phyloP scores from a whole-genome alignment of 2,888 invertebrate genomes.

The Muscina levida region DNA sequence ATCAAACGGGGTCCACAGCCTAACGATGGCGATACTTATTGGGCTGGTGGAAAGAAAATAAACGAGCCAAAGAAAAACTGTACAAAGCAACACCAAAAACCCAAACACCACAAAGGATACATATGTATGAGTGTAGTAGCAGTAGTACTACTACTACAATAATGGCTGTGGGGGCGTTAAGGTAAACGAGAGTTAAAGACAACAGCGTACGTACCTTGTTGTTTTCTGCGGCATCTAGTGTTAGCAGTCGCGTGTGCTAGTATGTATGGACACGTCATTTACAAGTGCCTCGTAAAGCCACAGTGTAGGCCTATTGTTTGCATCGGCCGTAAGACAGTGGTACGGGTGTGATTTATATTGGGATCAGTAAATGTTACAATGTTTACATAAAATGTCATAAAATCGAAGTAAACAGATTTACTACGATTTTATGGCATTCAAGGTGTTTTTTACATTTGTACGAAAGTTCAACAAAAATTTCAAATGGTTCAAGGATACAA shows the following conservation, averaged over 20 bases:
- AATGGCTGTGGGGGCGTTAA: neutral
- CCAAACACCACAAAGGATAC: neutral
- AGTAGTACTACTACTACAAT: no score
- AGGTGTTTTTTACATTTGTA: no score
- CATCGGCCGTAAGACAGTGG: neutral
- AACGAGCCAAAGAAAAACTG: slow-evolving; percentile 19
- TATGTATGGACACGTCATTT: slow-evolving; percentile 24
- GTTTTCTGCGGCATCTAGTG: slow-evolving; percentile 13
- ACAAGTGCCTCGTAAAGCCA: slow-evolving; percentile 47
- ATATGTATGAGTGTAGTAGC: no score
- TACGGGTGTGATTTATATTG: no score
- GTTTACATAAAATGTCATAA: no score
- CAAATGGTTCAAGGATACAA: no score
- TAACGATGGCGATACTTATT: neutral
- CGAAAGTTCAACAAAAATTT: no score
- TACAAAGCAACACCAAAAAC: slow-evolving; percentile 31
- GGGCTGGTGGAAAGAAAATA: neutral
- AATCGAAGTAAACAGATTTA: no score
- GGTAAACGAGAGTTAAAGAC: slow-evolving; percentile 25
- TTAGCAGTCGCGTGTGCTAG: neutral
- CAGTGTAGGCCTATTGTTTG: slow-evolving; percentile 44
- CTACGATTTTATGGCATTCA: no score
- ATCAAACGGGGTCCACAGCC: neutral
- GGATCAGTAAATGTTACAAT: no score
- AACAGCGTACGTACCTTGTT: slow-evolving; percentile 25